phyloP scores from a whole-genome alignment of 2,797 vertebrate species.

The Enteromius mattozi region DNA sequence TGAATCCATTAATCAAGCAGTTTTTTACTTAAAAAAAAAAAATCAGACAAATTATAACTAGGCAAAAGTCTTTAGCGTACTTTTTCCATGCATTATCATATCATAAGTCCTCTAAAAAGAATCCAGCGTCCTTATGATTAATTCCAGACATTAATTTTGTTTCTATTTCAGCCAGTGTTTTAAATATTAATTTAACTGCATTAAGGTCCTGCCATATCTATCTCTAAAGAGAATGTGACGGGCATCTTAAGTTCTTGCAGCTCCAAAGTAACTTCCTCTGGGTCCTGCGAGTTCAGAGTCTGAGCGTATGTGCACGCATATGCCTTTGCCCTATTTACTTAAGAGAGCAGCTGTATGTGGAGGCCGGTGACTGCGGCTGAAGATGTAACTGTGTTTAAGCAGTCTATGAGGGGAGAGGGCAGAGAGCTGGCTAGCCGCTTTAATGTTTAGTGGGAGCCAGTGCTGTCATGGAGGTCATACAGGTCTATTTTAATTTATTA shows the following conservation, averaged over 20 bases:
- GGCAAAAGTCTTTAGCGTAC: not conserved
- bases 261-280: slow-evolving; percentile 20
- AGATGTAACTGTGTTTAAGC: slow-evolving; percentile 9
- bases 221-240: slow-evolving; percentile 43
- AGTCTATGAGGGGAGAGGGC: slow-evolving; percentile 1
- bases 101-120: not conserved
- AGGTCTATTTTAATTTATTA: slow-evolving; percentile 23
- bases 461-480: slow-evolving; percentile 21
- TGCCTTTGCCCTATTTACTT: slow-evolving; percentile 3
- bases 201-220: slow-evolving; percentile 42
- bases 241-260: slow-evolving; percentile 11
- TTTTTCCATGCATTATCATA: not conserved
- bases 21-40: not conserved
- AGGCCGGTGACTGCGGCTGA: not conserved
- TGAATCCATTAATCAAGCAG: slow-evolving; percentile 6
- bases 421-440: not conserved
- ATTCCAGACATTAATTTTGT: slow-evolving; percentile 41
- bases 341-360: not conserved
- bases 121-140: slow-evolving; percentile 13
- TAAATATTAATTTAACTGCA: slow-evolving; percentile 41
- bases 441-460: slow-evolving; percentile 30
- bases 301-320: not conserved
- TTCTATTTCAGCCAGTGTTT: slow-evolving; percentile 36
- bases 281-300: not conserved
- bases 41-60: not conserved